phyloP scores from a whole-genome alignment of 2,888 invertebrate genomes.

The Tubiluchus corallicola region DNA sequence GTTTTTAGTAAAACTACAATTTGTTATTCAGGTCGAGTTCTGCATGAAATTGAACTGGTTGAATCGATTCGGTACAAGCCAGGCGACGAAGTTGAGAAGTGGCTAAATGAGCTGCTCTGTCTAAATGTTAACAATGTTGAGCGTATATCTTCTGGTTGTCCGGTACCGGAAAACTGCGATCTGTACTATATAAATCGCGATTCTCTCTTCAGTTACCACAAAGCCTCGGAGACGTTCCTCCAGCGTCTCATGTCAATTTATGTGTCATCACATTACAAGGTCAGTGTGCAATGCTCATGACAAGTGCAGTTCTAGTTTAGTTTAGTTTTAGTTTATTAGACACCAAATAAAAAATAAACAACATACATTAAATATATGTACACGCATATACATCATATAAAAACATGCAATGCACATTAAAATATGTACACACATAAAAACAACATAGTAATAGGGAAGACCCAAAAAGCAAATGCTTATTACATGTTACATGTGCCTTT shows the following conservation, averaged over 20 bases:
- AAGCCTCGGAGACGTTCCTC: conserved; percentile 59
- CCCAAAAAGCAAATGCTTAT: too few relatives aligned
- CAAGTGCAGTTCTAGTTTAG: conserved; percentile 4
- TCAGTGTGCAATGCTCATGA: conserved; percentile 14
- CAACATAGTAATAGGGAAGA: too few relatives aligned
- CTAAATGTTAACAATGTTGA: conserved; percentile 57
- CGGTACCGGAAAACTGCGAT: conserved; percentile 70
- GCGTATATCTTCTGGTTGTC: conserved; percentile 55
- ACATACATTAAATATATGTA: conserved; percentile 9
- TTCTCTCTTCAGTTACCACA: conserved; percentile 88
- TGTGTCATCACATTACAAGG: conserved; percentile 95
- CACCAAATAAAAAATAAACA: not conserved
- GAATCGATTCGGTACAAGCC: conserved; percentile 85
- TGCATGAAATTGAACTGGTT: conserved; percentile 46
- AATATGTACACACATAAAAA: too few relatives aligned
- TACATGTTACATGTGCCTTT: too few relatives aligned
- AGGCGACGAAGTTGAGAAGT: conserved; percentile 57
- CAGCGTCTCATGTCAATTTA: conserved; percentile 79
- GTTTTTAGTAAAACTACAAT: conserved; percentile 4
- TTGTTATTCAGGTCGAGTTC: conserved; percentile 21
- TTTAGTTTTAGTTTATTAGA: not conserved
- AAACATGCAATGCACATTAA: too few relatives aligned
- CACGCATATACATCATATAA: too few relatives aligned
- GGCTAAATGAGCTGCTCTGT: conserved; percentile 79
- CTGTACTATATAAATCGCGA: conserved; percentile 50